Evolutionary conservation across 1,140 invertebrate species (phyloP).

Genomic region (Papilio glaucus): DNA sequence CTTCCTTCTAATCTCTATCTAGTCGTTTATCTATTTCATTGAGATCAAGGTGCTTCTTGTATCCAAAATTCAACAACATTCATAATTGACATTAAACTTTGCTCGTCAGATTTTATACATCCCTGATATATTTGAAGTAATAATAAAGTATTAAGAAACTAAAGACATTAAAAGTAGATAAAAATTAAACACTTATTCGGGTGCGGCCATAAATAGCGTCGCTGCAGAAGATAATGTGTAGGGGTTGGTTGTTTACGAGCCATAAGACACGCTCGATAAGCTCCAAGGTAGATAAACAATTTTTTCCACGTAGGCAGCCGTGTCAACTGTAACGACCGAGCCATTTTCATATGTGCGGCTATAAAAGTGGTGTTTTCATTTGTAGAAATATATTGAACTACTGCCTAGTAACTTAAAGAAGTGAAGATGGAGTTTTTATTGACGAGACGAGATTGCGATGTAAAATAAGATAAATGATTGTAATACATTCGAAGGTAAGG

Average conservation of each 20-base stretch:
- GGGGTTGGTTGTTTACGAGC: slow-evolving; percentile 35
- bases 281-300: slow-evolving; percentile 37
- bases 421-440: neutral
- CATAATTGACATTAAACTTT: too few relatives aligned
- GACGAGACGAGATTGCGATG: too few relatives aligned
- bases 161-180: slow-evolving; percentile 34
- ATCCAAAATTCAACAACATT: too few relatives aligned
- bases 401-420: neutral
- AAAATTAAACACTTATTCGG: slow-evolving; percentile 30
- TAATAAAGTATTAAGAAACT: slow-evolving; percentile 19
- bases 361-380: slow-evolving; percentile 23
- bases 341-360: neutral
- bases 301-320: slow-evolving; percentile 26
- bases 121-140: neutral
- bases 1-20: too few relatives aligned
- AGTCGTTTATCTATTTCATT: too few relatives aligned
- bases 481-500: too few relatives aligned
- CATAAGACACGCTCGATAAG: slow-evolving; percentile 35
- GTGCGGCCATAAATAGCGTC: slow-evolving; percentile 25
- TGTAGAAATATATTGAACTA: neutral
- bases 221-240: slow-evolving; percentile 35
- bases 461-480: too few relatives aligned
- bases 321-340: slow-evolving; percentile 27
- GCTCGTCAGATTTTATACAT: neutral
- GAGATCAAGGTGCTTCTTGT: too few relatives aligned